Conservation (phyloP, 2,888 invertebrate genomes). For the Abrostola tripartita region DNA sequence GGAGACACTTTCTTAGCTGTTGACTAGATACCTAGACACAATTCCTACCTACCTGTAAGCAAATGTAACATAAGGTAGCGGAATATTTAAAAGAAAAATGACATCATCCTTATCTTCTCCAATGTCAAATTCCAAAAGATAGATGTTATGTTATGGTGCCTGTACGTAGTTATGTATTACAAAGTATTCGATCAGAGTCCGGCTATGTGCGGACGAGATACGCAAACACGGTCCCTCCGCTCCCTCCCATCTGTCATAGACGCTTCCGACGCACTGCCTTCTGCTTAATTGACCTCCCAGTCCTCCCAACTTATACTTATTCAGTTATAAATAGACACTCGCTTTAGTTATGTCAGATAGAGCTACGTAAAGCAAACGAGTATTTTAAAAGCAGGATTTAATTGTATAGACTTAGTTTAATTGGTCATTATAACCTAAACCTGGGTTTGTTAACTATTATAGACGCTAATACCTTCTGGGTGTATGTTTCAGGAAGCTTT, state of each 20-base stretch:
- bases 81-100: background rate
- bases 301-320: slow-evolving; percentile 43
- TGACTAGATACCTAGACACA: too few relatives aligned
- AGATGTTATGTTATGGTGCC: background rate
- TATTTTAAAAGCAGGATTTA: background rate
- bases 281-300: slow-evolving; percentile 77
- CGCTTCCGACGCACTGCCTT: slow-evolving; percentile 70
- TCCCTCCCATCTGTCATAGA: slow-evolving; percentile 76
- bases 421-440: background rate
- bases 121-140: slow-evolving; percentile 3
- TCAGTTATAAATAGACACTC: background rate
- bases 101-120: background rate
- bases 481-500: too few relatives aligned
- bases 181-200: slow-evolving; percentile 59
- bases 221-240: slow-evolving; percentile 57
- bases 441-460: background rate
- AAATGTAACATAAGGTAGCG: too few relatives aligned
- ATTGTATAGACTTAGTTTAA: too few relatives aligned
- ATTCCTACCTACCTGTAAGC: too few relatives aligned
- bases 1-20: too few relatives aligned
- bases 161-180: slow-evolving; percentile 7
- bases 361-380: background rate
- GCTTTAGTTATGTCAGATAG: background rate
- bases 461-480: too few relatives aligned
- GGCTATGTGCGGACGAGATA: slow-evolving; percentile 53